A percentile compares a stretch with the other conserved stretches of the same genome.
These are phyloP conservation scores for Drosophila demipolita DNA, from an alignment of 2,888 invertebrate species.

Conservation along the genomic window DNA sequence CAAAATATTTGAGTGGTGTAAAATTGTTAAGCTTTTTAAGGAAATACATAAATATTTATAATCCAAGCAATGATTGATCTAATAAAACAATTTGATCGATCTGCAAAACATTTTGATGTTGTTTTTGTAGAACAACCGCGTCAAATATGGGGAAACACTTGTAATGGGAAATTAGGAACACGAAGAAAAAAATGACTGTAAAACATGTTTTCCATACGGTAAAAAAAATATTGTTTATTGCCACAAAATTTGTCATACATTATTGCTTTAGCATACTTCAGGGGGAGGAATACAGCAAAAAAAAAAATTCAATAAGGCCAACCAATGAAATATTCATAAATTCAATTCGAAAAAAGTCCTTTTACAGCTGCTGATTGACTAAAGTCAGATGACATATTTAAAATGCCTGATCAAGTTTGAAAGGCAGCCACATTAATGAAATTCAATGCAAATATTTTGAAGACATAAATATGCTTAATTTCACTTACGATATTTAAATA, in stretches of 20 bases:
- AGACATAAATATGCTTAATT: background rate
- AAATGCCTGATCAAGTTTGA: background rate
- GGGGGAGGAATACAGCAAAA: background rate
- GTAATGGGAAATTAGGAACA: background rate
- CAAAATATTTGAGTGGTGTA: background rate
- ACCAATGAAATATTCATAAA: background rate
- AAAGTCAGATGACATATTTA: background rate
- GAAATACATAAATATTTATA: background rate
- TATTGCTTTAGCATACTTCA: background rate
- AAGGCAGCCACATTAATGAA: background rate
- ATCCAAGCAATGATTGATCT: conserved; percentile 22
- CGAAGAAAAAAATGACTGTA: background rate
- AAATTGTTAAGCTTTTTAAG: conserved; percentile 11
- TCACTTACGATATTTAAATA: background rate
- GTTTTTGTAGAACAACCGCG: background rate
- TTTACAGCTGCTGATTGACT: too few species aligned
- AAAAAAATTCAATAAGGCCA: background rate
- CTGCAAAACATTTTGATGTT: background rate
- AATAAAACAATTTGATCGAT: conserved; percentile 21
- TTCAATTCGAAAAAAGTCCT: too few species aligned
- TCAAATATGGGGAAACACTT: background rate
- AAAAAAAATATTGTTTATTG: background rate
- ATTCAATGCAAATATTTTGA: background rate
- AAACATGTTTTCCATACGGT: background rate
- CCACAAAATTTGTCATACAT: background rate